These are phyloP conservation scores for Tenthredo mesomela DNA, from an alignment of 2,888 invertebrate genomes.

Conservation along the genomic window DNA sequence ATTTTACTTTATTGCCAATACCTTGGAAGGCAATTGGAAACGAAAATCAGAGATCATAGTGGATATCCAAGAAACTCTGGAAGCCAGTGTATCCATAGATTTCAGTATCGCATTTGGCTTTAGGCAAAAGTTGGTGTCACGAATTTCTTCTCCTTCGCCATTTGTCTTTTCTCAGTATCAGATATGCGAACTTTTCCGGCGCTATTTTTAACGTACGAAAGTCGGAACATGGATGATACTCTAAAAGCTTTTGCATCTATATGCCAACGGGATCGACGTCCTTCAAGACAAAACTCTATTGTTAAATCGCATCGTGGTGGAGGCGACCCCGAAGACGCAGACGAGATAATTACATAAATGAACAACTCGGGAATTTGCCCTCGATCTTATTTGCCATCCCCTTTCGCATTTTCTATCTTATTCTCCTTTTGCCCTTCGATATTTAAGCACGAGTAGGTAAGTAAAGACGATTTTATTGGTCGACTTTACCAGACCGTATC, in stretches of 20 bases:
- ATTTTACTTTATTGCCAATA: slow-evolving; percentile 11
- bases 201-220: slow-evolving; percentile 11
- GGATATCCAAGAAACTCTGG: not conserved
- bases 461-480: slow-evolving; percentile 52
- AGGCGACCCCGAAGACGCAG: slow-evolving; percentile 58
- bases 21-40: not conserved
- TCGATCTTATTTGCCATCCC: slow-evolving; percentile 6
- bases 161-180: slow-evolving; percentile 23
- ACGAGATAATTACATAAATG: slow-evolving; percentile 67
- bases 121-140: not conserved
- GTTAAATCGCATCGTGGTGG: slow-evolving; percentile 21
- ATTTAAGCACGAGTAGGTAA: slow-evolving; percentile 39
- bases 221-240: not conserved
- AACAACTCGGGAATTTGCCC: slow-evolving; percentile 59
- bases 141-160: not conserved
- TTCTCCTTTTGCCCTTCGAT: slow-evolving; percentile 5
- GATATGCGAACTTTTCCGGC: slow-evolving; percentile 22
- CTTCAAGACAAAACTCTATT: slow-evolving; percentile 40
- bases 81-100: not conserved
- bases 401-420: not conserved
- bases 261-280: slow-evolving; percentile 11
- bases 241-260: not conserved
- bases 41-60: not conserved
- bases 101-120: not conserved
- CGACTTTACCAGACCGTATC: slow-evolving; percentile 35